A percentile compares a stretch with the other conserved stretches of the same genome.
These are phyloP conservation scores for Cataglyphis altisquamis DNA, from an alignment of 2,888 invertebrate genomes.

Conservation along the genomic window DNA sequence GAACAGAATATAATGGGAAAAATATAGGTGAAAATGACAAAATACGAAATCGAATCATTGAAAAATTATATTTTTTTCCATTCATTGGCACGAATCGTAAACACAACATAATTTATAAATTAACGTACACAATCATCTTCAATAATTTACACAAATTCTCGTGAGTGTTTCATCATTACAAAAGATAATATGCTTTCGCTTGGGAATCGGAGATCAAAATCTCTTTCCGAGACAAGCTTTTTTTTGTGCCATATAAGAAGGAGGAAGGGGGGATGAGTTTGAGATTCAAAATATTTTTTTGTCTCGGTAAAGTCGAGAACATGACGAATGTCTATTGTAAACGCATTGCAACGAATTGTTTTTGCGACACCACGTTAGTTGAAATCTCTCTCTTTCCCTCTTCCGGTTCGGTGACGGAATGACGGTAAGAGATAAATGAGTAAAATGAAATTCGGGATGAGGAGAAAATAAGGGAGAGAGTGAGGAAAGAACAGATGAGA, in stretches of 20 bases:
- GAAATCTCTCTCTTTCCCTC: constrained; percentile 45
- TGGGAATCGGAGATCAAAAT: constrained; percentile 53
- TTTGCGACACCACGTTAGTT: not conserved
- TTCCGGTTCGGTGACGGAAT: constrained; percentile 17
- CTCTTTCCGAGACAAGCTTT: constrained; percentile 36
- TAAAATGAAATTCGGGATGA: constrained; percentile 46
- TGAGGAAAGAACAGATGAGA: constrained; percentile 59
- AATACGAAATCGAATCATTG: constrained; percentile 77
- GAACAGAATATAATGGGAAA: constrained; percentile 26
- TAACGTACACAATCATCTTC: constrained; percentile 84
- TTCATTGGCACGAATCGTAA: constrained; percentile 84
- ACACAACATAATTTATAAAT: constrained; percentile 86
- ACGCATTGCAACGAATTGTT: not conserved
- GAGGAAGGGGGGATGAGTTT: constrained; percentile 48
- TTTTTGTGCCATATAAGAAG: constrained; percentile 50
- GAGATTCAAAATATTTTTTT: constrained; percentile 48
- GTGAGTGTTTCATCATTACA: constrained; percentile 65
- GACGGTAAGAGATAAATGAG: constrained; percentile 36
- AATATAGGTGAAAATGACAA: constrained; percentile 49
- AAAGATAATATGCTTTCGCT: constrained; percentile 61
- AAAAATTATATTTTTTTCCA: constrained; percentile 86
- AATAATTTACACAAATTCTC: constrained; percentile 81
- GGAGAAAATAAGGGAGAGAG: constrained; percentile 59
- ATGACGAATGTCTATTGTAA: not conserved
- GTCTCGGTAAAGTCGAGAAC: not conserved